phyloP scores from a whole-genome alignment of 2,888 invertebrate genomes.

The Caenorhabditis sp. region DNA sequence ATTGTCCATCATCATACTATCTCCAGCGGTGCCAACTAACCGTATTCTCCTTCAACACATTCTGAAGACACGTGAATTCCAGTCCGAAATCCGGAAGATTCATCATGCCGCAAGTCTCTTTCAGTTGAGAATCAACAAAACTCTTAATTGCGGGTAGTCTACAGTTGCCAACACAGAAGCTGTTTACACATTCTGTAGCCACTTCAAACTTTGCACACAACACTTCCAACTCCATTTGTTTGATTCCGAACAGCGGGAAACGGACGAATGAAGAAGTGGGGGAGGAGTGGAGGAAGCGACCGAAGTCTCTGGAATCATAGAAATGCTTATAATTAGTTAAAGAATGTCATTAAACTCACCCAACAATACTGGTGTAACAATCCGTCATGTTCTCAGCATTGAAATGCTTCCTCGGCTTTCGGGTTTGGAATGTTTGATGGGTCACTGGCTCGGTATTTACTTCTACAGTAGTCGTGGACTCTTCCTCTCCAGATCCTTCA shows the following conservation, averaged over 20 bases:
- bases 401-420: conserved; percentile 33
- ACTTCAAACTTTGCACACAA: conserved; percentile 59
- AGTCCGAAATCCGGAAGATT: conserved; percentile 41
- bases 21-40: conserved; percentile 13
- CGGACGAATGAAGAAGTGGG: conserved; percentile 62
- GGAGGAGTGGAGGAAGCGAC: conserved; percentile 54
- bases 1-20: neutral
- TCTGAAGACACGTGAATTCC: conserved; percentile 64
- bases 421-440: neutral
- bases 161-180: conserved; percentile 64
- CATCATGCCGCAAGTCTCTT: conserved; percentile 41
- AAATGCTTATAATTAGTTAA: no score
- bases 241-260: conserved; percentile 60
- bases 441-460: neutral
- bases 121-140: conserved; percentile 63
- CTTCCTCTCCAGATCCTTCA: conserved; percentile 39
- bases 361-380: conserved; percentile 61
- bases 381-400: conserved; percentile 62
- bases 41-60: conserved; percentile 49
- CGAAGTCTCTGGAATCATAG: conserved; percentile 58
- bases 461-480: conserved; percentile 5
- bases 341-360: no score
- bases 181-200: conserved; percentile 52
- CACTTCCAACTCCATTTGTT: conserved; percentile 64
- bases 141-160: conserved; percentile 60